These are phyloP conservation scores for Tyrannus savana DNA, from an alignment of 2,113 vertebrate species.

Conservation along the genomic window DNA sequence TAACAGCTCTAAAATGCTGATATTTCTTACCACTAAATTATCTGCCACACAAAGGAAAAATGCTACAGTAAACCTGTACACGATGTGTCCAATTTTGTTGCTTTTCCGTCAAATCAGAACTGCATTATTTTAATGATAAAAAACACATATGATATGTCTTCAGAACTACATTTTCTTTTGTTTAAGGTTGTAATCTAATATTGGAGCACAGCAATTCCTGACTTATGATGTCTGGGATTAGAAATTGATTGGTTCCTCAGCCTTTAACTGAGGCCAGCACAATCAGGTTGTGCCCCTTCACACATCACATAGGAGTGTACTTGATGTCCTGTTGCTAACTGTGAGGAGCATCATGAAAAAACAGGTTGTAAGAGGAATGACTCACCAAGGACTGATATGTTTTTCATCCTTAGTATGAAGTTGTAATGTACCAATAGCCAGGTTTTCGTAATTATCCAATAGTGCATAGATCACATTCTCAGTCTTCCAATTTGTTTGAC, in stretches of 20 bases:
- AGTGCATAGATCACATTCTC: not conserved
- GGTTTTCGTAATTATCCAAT: not conserved
- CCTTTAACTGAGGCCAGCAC: not conserved
- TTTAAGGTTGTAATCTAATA: not conserved
- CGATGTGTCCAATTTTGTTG: accelerated
- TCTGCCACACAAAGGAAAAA: not conserved
- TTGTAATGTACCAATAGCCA: not conserved
- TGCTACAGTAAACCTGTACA: not conserved
- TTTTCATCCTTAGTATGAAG: not conserved
- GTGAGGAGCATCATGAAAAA: not conserved
- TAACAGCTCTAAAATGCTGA: not conserved
- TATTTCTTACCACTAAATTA: not conserved
- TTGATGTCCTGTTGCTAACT: not conserved
- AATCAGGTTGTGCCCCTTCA: not conserved
- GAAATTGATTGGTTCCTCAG: not conserved
- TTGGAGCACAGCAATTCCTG: not conserved
- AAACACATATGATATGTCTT: not conserved
- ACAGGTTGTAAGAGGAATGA: not conserved
- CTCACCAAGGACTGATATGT: not conserved
- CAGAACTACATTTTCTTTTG: not conserved
- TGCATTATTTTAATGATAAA: not conserved
- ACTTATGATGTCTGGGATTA: not conserved
- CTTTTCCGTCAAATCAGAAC: not conserved
- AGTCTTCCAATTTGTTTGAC: not conserved
- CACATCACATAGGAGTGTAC: not conserved